These are phyloP conservation scores for Oreocharis arfaki DNA, from an alignment of 2,113 vertebrate genomes.

Conservation along the genomic window DNA sequence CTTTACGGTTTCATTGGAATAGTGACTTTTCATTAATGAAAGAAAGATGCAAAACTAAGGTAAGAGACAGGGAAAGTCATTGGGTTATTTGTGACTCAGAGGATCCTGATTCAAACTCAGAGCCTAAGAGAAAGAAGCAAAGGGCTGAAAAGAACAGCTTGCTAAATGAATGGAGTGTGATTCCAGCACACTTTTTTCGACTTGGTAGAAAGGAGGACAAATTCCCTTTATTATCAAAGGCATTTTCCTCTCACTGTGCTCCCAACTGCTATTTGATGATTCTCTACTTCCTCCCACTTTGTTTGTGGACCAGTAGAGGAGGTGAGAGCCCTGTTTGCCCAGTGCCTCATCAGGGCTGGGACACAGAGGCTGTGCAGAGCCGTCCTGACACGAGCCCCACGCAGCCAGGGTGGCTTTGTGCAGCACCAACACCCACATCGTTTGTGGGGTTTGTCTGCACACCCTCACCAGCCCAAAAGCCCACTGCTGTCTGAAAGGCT, in stretches of 20 bases:
- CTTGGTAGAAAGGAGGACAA: neutral
- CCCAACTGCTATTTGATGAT: neutral
- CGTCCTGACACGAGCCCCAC: neutral
- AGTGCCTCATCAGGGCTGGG: neutral
- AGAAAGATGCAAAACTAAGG: neutral
- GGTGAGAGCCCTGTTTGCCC: neutral
- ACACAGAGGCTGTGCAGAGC: neutral
- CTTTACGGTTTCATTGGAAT: neutral
- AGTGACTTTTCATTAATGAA: neutral
- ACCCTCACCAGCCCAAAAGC: neutral
- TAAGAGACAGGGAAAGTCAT: neutral
- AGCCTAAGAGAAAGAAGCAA: neutral
- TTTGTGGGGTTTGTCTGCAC: neutral
- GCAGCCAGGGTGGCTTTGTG: neutral
- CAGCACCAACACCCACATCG: rapidly evolving
- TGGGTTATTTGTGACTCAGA: neutral
- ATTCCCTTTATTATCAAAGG: neutral
- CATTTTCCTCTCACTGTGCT: neutral
- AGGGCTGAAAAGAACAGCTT: neutral
- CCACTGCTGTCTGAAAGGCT: neutral
- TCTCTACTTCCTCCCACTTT: neutral
- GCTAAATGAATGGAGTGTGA: neutral
- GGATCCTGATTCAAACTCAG: neutral
- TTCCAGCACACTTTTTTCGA: neutral
- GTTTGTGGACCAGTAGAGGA: neutral